Percentiles rank a stretch among this genome's conserved stretches.
Evolutionary conservation across 2,113 vertebrate species (phyloP).

Genomic region (Bostrychus sinensis): DNA sequence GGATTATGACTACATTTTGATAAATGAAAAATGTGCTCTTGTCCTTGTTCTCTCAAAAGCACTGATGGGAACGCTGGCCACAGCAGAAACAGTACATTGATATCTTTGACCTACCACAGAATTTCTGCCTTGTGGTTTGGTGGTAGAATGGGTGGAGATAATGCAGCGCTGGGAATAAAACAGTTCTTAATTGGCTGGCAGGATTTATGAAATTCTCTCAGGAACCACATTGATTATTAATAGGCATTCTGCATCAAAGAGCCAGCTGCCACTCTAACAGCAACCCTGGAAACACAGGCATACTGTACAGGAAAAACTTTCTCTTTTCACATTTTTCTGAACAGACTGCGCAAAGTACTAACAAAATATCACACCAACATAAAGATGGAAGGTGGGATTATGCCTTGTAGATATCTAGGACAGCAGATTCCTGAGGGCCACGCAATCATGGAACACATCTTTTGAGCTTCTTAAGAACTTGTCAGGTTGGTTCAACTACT

Average conservation of each 20-base stretch:
- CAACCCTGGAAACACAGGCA: constrained; percentile 46
- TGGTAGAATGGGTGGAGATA: constrained; percentile 38
- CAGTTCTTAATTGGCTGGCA: constrained; percentile 68
- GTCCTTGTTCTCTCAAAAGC: constrained; percentile 5
- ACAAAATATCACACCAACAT: background rate
- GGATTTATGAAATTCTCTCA: constrained; percentile 64
- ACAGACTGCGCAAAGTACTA: constrained; percentile 10
- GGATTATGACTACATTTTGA: too few relatives aligned
- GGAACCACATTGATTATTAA: constrained; percentile 73
- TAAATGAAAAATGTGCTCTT: background rate
- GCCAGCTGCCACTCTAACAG: constrained; percentile 49
- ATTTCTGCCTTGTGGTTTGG: constrained; percentile 36
- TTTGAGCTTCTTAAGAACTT: background rate
- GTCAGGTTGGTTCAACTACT: background rate
- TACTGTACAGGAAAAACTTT: constrained; percentile 35
- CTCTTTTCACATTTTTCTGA: constrained; percentile 22
- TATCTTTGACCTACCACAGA: constrained; percentile 48
- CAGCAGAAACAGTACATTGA: constrained; percentile 26
- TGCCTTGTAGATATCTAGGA: constrained; percentile 8
- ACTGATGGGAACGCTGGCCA: background rate
- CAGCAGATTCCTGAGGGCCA: constrained; percentile 2
- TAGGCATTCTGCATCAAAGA: constrained; percentile 73
- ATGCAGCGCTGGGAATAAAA: constrained; percentile 52
- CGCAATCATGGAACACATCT: background rate
- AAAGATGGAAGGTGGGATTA: constrained; percentile 4